These are phyloP conservation scores for Cebidichthys violaceus DNA, from an alignment of 2,113 vertebrate species.

Conservation along the genomic window DNA sequence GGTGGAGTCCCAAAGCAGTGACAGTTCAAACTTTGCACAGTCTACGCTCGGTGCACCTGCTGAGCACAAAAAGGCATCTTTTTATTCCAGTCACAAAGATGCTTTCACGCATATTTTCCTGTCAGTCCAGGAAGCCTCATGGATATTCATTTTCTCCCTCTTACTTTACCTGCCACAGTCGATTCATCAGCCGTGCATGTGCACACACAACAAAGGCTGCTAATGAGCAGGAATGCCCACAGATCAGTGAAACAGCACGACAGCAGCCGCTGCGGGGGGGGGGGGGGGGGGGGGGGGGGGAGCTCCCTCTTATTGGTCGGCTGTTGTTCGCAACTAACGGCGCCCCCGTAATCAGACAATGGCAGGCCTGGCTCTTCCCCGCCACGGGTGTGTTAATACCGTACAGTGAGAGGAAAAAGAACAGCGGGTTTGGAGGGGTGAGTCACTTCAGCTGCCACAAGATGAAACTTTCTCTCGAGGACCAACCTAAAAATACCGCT, in stretches of 20 bases:
- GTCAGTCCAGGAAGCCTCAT: constrained; percentile 43
- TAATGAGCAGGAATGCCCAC: constrained; percentile 74
- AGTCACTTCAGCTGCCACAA: not conserved
- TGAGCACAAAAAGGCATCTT: constrained; percentile 35
- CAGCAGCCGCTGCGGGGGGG: constrained; percentile 61
- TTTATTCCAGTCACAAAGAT: constrained; percentile 52
- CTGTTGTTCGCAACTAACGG: constrained; percentile 47
- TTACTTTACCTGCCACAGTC: constrained; percentile 66
- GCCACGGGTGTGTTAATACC: constrained; percentile 56
- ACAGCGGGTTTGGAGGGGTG: constrained; percentile 12
- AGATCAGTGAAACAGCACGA: constrained; percentile 68
- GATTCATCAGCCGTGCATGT: constrained; percentile 54
- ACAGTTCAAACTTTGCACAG: constrained; percentile 18
- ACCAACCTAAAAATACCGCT: not conserved
- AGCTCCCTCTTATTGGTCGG: constrained; percentile 59
- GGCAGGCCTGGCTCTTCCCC: constrained; percentile 63
- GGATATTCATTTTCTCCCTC: constrained; percentile 45
- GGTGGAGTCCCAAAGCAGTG: constrained; percentile 39
- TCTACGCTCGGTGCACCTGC: constrained; percentile 37
- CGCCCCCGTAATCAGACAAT: constrained; percentile 65
- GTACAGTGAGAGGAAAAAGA: constrained; percentile 36
- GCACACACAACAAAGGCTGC: constrained; percentile 51
- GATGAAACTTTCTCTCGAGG: constrained; percentile 1
- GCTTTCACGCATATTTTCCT: constrained; percentile 29
- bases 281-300: constrained; percentile 11